Evolutionary conservation across 2,888 invertebrate species (phyloP), one percentile per base, ranked within the genome.

Genomic region (Drosophila hamatofila): DNA sequence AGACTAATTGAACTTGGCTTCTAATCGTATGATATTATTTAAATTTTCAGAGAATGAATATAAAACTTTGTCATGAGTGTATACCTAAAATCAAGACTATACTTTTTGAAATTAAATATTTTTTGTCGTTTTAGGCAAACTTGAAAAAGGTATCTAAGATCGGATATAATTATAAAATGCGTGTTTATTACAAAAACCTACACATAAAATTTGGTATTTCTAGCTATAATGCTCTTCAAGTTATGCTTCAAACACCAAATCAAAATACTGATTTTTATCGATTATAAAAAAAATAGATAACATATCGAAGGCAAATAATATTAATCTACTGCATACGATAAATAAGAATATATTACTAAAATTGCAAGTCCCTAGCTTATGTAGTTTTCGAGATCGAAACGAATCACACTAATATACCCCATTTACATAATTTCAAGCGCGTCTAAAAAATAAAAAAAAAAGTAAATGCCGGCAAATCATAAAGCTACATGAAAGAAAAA

Each of bases 401-500:
- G 5, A 11, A 1, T 0, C 30, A 12, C 16, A 14, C 33, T 14
- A 51, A 51, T 51, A 51, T 35, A 35, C 51, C 51, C 51, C 21
- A 51, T 21, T 48, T 30, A 11, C 48, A 39, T 39, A 39, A 39
- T 39, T 39, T 30, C 30, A 9, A 30, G 30, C 11, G 30, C 37
- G 4, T n/a, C 2, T 37, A 37, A 7, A 7, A 23, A 30, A 27
- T 8, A 27, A 33, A 21, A 11, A 49, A 65, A 66, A 75, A 81
- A 76, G 46, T 52, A 61, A 59, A 59, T 63, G 67, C 71, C 65
- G 66, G 64, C 71, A 75, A 80, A 83, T 82, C 75, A 81, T 83
- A 83, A 86, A 78, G 78, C 85, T 74, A 85, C 70, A 83, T 67
- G 61, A 72, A 73, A 63, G 74, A 56, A 62, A 82, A 86, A 82